Evolutionary conservation across 2,797 vertebrate species (phyloP).

Genomic region (Silurus aristotelis): DNA sequence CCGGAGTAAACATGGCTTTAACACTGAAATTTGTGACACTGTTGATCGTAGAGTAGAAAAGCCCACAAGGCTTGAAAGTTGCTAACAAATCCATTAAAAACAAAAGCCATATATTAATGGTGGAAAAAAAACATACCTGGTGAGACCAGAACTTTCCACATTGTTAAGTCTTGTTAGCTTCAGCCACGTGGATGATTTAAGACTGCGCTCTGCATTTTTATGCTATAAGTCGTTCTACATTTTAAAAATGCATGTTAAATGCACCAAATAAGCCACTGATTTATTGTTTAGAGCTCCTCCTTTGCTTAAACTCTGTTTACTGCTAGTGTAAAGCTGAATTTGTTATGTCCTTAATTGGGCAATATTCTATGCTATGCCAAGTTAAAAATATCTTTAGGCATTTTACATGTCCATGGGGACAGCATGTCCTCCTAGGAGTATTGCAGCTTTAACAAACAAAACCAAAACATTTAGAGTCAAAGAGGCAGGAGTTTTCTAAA

Average conservation of each 20-base stretch:
- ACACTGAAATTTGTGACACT: background rate
- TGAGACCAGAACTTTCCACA: background rate
- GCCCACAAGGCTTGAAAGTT: background rate
- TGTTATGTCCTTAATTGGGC: constrained; percentile 68
- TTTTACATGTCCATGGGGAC: constrained; percentile 68
- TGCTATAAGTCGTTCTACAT: background rate
- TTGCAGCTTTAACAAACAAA: constrained; percentile 69
- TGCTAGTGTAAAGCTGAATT: constrained; percentile 63
- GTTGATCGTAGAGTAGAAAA: background rate
- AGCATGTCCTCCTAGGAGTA: constrained; percentile 66
- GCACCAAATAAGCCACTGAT: background rate
- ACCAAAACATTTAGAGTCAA: constrained; percentile 64
- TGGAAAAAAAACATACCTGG: background rate
- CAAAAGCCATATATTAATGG: background rate
- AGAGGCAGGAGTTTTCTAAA: constrained; percentile 55
- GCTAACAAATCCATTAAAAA: background rate
- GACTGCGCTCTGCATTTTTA: background rate
- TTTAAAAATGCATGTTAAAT: constrained; percentile 17
- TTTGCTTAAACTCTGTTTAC: constrained; percentile 46
- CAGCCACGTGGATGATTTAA: background rate
- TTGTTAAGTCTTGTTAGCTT: background rate
- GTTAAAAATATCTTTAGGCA: constrained; percentile 67
- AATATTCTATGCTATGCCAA: constrained; percentile 57
- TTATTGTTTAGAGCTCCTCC: constrained; percentile 49
- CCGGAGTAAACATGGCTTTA: background rate